phyloP scores from a whole-genome alignment of 2,113 vertebrate genomes.

The Xiphophorus maculatus region DNA sequence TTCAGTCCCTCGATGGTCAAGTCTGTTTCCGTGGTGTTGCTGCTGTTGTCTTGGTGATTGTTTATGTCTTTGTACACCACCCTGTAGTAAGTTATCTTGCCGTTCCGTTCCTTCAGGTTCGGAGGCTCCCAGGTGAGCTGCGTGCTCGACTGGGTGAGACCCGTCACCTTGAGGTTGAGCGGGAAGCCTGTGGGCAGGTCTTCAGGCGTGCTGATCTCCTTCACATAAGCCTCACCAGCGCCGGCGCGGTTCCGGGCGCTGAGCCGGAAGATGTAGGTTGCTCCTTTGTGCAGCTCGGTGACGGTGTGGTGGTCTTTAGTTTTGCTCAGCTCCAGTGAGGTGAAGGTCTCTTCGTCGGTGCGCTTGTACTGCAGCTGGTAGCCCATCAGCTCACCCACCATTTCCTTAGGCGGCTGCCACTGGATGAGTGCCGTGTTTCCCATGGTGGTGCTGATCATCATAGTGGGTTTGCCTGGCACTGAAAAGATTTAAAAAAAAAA shows the following conservation, averaged over 20 bases:
- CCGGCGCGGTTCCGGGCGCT: conserved; percentile 94
- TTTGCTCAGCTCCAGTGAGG: conserved; percentile 86
- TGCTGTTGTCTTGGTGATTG: conserved; percentile 90
- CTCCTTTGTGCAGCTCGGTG: conserved; percentile 92
- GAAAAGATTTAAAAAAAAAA: not conserved
- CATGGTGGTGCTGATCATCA: conserved; percentile 97
- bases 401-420: conserved; percentile 97
- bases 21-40: conserved; percentile 81
- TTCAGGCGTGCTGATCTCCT: conserved; percentile 91
- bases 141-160: conserved; percentile 92
- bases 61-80: conserved; percentile 97
- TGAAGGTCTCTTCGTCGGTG: conserved; percentile 87
- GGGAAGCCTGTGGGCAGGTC: conserved; percentile 91
- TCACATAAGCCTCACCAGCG: conserved; percentile 89
- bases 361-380: conserved; percentile 94
- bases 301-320: conserved; percentile 91
- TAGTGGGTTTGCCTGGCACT: conserved; percentile 96
- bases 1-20: conserved; percentile 88
- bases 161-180: conserved; percentile 89
- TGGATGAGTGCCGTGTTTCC: conserved; percentile 96
- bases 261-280: conserved; percentile 91
- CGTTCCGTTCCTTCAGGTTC: conserved; percentile 88
- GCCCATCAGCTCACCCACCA: conserved; percentile 94
- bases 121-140: conserved; percentile 95
- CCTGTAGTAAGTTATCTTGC: conserved; percentile 87